Conservation (phyloP, 2,888 invertebrate species). For the Drosophila anomelani region DNA sequence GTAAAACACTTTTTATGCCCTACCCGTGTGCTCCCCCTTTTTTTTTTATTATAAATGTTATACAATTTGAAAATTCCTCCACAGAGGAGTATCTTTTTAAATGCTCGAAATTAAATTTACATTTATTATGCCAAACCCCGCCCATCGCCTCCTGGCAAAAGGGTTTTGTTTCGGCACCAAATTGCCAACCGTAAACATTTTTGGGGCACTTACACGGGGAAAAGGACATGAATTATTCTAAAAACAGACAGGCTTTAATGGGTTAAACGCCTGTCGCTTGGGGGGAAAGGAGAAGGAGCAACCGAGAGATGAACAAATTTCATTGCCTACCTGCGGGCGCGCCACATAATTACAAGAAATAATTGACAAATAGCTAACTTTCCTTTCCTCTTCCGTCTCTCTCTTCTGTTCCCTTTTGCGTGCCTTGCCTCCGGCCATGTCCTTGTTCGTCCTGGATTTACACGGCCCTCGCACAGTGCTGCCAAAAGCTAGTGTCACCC, state of each 20-base stretch:
- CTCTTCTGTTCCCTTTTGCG: conserved; percentile 1
- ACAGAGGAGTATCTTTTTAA: conserved; percentile 20
- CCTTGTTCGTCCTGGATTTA: conserved; percentile 19
- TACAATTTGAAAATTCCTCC: conserved; percentile 17
- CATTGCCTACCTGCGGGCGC: conserved; percentile 65
- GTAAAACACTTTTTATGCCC: neutral
- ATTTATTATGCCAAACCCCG: conserved; percentile 22
- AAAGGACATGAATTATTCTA: conserved; percentile 27
- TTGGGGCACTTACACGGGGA: conserved; percentile 24
- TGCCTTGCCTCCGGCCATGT: conserved; percentile 22
- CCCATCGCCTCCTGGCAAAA: conserved; percentile 1
- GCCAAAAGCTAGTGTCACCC: conserved; percentile 79
- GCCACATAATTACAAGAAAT: conserved; percentile 45
- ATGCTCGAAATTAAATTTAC: conserved; percentile 29
- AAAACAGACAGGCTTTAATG: conserved; percentile 28
- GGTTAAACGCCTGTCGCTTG: conserved; percentile 30
- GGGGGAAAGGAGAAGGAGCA: conserved; percentile 18
- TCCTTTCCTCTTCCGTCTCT: conserved; percentile 1
- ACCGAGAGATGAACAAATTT: conserved; percentile 49
- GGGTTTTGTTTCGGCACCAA: conserved; percentile 13
- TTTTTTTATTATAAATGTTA: conserved; percentile 13
- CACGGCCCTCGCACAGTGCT: conserved; percentile 72
- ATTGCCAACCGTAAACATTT: conserved; percentile 34
- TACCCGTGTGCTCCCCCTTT: no score
- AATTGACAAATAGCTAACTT: conserved; percentile 44